These are phyloP conservation scores for Channallabes apus DNA, from an alignment of 2,797 vertebrate genomes.

Conservation along the genomic window DNA sequence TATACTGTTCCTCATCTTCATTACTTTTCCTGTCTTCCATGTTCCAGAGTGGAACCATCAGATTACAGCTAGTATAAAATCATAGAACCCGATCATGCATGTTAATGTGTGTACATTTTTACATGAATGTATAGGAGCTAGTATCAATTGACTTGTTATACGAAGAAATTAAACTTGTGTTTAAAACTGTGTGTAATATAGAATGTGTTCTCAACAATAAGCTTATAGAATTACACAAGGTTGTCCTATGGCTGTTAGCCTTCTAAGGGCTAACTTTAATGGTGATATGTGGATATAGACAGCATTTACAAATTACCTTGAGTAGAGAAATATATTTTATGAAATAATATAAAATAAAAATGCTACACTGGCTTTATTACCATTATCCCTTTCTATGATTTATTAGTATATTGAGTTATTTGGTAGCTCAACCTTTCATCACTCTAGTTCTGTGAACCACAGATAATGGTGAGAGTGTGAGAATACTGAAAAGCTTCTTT, in stretches of 20 bases:
- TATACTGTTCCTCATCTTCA: neutral
- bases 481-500: neutral
- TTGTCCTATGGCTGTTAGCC: neutral
- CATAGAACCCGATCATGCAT: neutral
- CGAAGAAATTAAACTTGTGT: too few relatives aligned
- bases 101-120: neutral
- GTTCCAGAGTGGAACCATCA: neutral
- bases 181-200: neutral
- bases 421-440: neutral
- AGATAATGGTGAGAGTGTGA: neutral
- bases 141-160: neutral
- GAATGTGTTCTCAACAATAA: neutral
- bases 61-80: neutral
- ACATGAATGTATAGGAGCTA: neutral
- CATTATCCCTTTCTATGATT: neutral
- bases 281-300: neutral
- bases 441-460: neutral
- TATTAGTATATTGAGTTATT: neutral
- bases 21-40: neutral
- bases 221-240: neutral
- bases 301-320: neutral
- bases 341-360: neutral
- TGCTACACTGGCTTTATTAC: neutral
- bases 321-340: neutral
- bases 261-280: neutral